phyloP scores from a whole-genome alignment of 1,140 invertebrate species.

The Dendroctonus ponderosae region DNA sequence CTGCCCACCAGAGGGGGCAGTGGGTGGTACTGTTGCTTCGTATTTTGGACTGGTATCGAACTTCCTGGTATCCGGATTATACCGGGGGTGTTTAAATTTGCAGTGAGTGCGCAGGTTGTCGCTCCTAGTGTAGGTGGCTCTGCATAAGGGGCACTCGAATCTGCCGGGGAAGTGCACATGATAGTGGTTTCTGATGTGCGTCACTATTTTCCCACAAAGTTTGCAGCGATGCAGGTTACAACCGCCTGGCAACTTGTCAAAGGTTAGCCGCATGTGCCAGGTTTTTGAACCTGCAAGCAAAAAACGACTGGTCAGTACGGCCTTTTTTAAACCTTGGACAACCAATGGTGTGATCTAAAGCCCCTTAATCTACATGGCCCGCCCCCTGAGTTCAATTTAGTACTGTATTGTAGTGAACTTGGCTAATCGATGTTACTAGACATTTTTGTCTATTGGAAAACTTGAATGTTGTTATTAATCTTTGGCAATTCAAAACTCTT shows the following conservation, averaged over 20 bases:
- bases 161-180: slow-evolving; percentile 85
- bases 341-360: not conserved
- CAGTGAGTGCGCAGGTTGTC: slow-evolving; percentile 85
- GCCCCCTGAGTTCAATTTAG: no score
- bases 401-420: no score
- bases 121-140: slow-evolving; percentile 82
- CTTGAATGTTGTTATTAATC: no score
- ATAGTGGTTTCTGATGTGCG: slow-evolving; percentile 87
- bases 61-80: slow-evolving; percentile 77
- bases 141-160: slow-evolving; percentile 83
- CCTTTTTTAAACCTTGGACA: slow-evolving; percentile 39
- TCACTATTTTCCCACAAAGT: slow-evolving; percentile 87
- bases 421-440: no score
- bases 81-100: slow-evolving; percentile 83
- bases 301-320: slow-evolving; percentile 56
- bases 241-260: slow-evolving; percentile 83
- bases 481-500: no score
- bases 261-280: slow-evolving; percentile 88
- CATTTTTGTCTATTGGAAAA: no score
- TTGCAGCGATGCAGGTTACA: slow-evolving; percentile 87
- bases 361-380: no score
- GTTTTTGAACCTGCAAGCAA: slow-evolving; percentile 84
- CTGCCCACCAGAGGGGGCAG: slow-evolving; percentile 34
- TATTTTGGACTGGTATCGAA: slow-evolving; percentile 64
- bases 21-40: slow-evolving; percentile 43